Percentiles rank a stretch among this genome's conserved stretches.
Evolutionary conservation across 2,888 invertebrate genomes (phyloP).

Genomic region (Epistrophe eligans): DNA sequence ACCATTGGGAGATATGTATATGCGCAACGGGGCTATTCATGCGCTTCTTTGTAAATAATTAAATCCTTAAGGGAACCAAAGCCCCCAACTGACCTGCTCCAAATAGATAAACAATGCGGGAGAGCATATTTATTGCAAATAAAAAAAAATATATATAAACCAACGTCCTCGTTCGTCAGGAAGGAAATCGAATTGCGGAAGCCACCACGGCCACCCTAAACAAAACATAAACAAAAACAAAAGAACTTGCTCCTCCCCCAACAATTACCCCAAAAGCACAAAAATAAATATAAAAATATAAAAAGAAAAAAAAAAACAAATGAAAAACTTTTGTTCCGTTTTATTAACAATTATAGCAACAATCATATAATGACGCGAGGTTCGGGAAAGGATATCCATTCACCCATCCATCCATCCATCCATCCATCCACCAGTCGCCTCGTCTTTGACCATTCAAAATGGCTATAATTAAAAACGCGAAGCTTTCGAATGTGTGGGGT

Average conservation of each 20-base stretch:
- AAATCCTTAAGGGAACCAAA: constrained; percentile 67
- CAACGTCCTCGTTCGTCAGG: constrained; percentile 7
- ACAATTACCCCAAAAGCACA: constrained; percentile 32
- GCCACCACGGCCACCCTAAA: constrained; percentile 40
- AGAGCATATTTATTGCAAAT: constrained; percentile 42
- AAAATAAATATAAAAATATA: constrained; percentile 6
- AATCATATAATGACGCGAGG: constrained; percentile 49
- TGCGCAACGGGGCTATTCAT: constrained; percentile 51
- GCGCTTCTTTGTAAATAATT: constrained; percentile 71
- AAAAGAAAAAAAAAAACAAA: constrained; percentile 44
- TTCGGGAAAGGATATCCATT: constrained; percentile 48
- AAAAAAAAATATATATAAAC: neutral
- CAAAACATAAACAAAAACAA: constrained; percentile 58
- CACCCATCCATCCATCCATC: constrained; percentile 18
- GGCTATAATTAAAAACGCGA: constrained; percentile 72
- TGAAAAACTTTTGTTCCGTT: constrained; percentile 59
- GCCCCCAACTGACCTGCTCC: constrained; percentile 69
- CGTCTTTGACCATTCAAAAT: constrained; percentile 70
- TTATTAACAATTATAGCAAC: constrained; percentile 57
- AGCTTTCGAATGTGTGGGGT: constrained; percentile 42
- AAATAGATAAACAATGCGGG: constrained; percentile 62
- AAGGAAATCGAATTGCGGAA: constrained; percentile 69
- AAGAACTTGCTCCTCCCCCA: constrained; percentile 28
- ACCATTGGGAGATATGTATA: neutral
- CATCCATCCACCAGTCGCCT: constrained; percentile 22